Evolutionary conservation across 2,888 invertebrate species (phyloP), one percentile per base, ranked within the genome.

Genomic region (Ophraella communa): DNA sequence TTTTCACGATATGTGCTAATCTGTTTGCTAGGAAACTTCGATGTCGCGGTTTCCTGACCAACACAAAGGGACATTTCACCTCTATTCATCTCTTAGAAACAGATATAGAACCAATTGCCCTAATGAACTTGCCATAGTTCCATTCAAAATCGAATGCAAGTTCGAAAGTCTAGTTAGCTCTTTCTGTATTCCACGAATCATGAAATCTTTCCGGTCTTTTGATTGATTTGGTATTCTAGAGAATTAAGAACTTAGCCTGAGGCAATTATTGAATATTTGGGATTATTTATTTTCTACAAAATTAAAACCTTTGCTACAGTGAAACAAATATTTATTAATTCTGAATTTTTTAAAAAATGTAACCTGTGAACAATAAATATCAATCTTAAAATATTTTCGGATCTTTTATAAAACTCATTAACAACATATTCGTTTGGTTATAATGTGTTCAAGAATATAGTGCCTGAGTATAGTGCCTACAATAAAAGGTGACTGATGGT

Each of bases 111-210:
- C 52, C 53, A 60, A 60, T 60, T 60, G 60, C 52, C 35, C 14
- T 53, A 44, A 60, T 60, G 60, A 60, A 60, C 60, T 60, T 53
- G 52, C 53, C 53, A 53, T 39, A 60, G 60, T 60, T 60, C 49
- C 30, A 39, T 44, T 53, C 23, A 30, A 60, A 60, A n/a, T n/a
- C 21, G 20, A 21, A 27, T 42, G 52, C 60, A 60, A 44, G 60
- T 60, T 60, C 30, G 30, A 44, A 33, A 23, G 44, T 44, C 11
- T 14, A 27, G 21, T 30, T 5, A 3, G 23, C 49, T 1, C 20
- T 49, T 23, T 21, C 23, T 23, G 7, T 14, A 14, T 49, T 23
- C 30, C 33, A 21, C 14, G 23, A 33, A 33, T 58, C 5, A 24
- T 35, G 39, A 11, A 8, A 60, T 52, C 27, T 52, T 33, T 49